Conservation (phyloP, 2,888 invertebrate species). For the Melinopterus prodromus region DNA sequence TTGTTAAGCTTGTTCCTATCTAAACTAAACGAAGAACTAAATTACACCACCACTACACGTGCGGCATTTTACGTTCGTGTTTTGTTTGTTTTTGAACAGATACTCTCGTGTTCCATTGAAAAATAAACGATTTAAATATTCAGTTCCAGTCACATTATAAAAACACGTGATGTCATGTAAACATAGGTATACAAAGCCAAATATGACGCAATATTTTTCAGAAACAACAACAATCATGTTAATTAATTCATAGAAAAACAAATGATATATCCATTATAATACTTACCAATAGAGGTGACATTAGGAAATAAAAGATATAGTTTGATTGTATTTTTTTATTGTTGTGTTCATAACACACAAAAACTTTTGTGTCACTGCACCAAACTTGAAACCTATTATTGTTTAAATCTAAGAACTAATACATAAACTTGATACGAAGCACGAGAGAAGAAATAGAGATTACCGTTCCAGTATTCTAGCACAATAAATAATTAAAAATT, state of each 20-base stretch:
- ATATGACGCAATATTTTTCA: background rate
- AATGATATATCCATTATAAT: background rate
- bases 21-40: background rate
- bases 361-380: too few relatives aligned
- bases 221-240: background rate
- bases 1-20: background rate
- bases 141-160: background rate
- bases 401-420: background rate
- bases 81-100: background rate
- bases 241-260: conserved; percentile 4
- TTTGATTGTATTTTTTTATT: background rate
- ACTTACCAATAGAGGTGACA: background rate
- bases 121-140: background rate
- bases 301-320: background rate
- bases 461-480: background rate
- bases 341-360: background rate
- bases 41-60: background rate
- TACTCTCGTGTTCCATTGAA: background rate
- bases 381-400: background rate
- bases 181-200: background rate
- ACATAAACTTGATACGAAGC: background rate
- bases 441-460: background rate
- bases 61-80: background rate
- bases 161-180: background rate
- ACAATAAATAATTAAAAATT: background rate